phyloP scores from a whole-genome alignment of 2,113 vertebrate species.

The Corydoras sp. region DNA sequence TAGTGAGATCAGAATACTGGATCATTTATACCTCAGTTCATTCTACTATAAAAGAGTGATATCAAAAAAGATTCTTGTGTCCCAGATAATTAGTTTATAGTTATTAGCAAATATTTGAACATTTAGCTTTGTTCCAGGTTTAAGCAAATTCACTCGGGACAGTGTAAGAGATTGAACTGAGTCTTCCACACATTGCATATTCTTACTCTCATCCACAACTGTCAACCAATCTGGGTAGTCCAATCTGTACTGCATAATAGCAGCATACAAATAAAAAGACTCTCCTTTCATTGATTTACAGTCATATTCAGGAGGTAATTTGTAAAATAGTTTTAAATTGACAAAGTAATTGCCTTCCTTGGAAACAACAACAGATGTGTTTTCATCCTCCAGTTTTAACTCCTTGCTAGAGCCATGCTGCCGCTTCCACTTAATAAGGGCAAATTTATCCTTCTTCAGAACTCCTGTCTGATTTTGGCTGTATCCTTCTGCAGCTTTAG shows the following conservation, averaged over 20 bases:
- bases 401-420: background rate
- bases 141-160: background rate
- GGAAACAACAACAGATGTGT: background rate
- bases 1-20: background rate
- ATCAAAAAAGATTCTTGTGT: background rate
- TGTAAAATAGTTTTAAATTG: conserved; percentile 3
- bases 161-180: conserved; percentile 6
- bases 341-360: conserved; percentile 9
- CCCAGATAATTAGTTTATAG: background rate
- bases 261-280: background rate
- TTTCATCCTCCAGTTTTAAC: background rate
- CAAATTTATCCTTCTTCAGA: background rate
- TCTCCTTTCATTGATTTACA: background rate
- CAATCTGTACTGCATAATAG: background rate
- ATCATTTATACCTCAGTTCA: background rate
- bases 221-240: background rate
- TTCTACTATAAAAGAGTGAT: conserved; percentile 4
- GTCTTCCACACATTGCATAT: background rate
- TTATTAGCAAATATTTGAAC: background rate
- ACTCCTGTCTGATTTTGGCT: no score
- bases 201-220: background rate
- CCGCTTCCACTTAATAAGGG: background rate
- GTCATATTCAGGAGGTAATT: background rate
- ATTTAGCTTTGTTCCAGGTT: background rate
- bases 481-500: background rate